Evolutionary conservation across 2,888 invertebrate genomes (phyloP).

Genomic region (Polymixis flavicincta): DNA sequence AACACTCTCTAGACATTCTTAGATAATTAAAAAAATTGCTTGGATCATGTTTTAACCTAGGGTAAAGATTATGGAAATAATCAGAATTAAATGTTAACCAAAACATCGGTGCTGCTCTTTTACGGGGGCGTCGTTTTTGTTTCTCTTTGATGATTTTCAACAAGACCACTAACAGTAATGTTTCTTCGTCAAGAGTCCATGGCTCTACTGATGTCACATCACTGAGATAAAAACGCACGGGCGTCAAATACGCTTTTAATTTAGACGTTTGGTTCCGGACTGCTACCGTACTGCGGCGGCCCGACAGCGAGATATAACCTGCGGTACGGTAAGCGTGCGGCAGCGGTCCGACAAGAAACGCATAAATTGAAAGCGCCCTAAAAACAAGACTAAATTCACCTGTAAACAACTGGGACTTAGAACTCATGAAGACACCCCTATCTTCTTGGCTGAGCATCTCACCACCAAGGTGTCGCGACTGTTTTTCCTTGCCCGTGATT

Average conservation of each 20-base stretch:
- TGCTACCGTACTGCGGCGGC: slow-evolving; percentile 23
- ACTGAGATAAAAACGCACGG: slow-evolving; percentile 39
- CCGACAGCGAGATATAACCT: slow-evolving; percentile 34
- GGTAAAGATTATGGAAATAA: slow-evolving; percentile 48
- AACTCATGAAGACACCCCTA: too few relatives aligned
- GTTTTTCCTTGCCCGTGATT: too few relatives aligned
- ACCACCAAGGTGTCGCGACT: too few relatives aligned
- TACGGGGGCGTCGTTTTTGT: slow-evolving; percentile 24
- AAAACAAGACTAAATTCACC: too few relatives aligned
- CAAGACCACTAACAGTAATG: slow-evolving; percentile 36
- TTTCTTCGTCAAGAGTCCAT: slow-evolving; percentile 41
- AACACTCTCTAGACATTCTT: slow-evolving; percentile 47
- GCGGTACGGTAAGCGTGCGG: slow-evolving; percentile 37
- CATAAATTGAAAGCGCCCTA: background rate
- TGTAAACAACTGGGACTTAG: too few relatives aligned
- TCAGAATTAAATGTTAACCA: slow-evolving; percentile 33
- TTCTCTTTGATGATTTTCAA: slow-evolving; percentile 26
- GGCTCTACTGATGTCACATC: slow-evolving; percentile 32
- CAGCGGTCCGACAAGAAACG: slow-evolving; percentile 28
- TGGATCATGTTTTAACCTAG: slow-evolving; percentile 42
- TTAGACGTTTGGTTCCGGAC: slow-evolving; percentile 36
- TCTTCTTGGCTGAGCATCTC: too few relatives aligned
- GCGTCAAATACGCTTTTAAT: slow-evolving; percentile 39
- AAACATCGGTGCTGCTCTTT: slow-evolving; percentile 38
- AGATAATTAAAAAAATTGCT: slow-evolving; percentile 33